A percentile compares a stretch with the other conserved stretches of the same genome.
These are phyloP conservation scores for Kryptopterus vitreolus DNA, from an alignment of 2,797 vertebrate genomes.

Conservation along the genomic window DNA sequence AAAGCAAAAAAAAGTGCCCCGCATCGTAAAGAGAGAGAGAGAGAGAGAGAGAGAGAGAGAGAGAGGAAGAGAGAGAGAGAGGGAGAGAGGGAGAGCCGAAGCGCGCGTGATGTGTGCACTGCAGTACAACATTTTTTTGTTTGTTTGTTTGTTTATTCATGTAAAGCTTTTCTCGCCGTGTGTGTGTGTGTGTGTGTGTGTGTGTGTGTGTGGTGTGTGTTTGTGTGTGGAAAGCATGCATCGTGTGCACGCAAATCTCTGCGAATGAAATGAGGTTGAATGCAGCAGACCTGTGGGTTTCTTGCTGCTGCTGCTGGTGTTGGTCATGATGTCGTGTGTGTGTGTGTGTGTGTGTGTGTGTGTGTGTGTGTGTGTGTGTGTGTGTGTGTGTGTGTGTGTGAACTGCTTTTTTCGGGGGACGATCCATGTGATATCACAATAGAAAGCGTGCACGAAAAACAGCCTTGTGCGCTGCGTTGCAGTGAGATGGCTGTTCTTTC, in stretches of 20 bases:
- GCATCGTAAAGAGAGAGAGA: slow-evolving; percentile 28
- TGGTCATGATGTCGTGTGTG: not conserved
- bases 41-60: not conserved
- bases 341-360: not conserved
- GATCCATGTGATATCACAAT: not conserved
- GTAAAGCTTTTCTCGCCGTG: too few relatives aligned
- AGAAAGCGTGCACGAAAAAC: not conserved
- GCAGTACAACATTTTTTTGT: not conserved
- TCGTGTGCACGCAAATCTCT: slow-evolving; percentile 8
- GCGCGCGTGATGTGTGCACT: not conserved
- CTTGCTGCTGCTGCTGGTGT: too few relatives aligned
- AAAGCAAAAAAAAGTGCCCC: slow-evolving; percentile 60
- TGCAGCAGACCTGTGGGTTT: not conserved
- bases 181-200: not conserved
- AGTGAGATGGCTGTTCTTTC: too few relatives aligned
- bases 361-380: not conserved
- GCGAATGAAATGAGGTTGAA: not conserved
- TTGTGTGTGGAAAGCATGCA: not conserved
- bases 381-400: not conserved
- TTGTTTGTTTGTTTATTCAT: not conserved
- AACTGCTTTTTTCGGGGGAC: slow-evolving; percentile 21
- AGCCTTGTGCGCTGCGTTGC: not conserved
- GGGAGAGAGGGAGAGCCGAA: too few relatives aligned
- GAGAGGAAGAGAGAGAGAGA: not conserved
- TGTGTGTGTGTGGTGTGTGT: not conserved